Percentiles rank a stretch among this genome's conserved stretches.
These are phyloP conservation scores for Karalla daura DNA, from an alignment of 2,797 vertebrate species.

Conservation along the genomic window DNA sequence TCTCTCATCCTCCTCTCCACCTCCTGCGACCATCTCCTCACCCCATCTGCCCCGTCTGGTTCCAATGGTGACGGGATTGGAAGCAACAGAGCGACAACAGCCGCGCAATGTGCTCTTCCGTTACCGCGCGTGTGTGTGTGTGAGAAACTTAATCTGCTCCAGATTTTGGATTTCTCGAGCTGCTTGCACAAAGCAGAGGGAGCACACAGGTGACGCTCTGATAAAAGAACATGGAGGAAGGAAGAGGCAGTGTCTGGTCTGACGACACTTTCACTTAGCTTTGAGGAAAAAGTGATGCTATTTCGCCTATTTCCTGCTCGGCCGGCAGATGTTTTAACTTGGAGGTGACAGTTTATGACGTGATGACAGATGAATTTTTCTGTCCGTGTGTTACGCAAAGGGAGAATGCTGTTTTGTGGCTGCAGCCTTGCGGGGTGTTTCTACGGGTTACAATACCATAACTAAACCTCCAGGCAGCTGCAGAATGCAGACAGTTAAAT, in stretches of 20 bases:
- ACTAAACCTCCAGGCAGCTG: conserved; percentile 68
- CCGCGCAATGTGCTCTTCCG: conserved; percentile 24
- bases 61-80: not conserved
- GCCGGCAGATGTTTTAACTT: conserved; percentile 21
- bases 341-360: conserved; percentile 13
- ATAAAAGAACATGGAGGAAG: too few relatives aligned
- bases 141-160: conserved; percentile 1
- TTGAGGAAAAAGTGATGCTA: conserved; percentile 4
- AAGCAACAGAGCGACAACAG: not conserved
- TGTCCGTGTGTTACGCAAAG: conserved; percentile 18
- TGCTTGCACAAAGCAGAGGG: not conserved
- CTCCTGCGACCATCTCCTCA: not conserved
- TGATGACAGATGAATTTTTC: conserved; percentile 21
- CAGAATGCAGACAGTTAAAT: conserved; percentile 78
- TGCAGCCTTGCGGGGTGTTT: conserved; percentile 20
- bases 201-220: too few relatives aligned
- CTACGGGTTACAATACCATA: conserved; percentile 46
- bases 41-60: not conserved
- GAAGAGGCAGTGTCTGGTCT: too few relatives aligned
- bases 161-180: not conserved
- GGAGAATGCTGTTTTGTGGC: conserved; percentile 2
- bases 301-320: not conserved
- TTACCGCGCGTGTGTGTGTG: not conserved
- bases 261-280: too few relatives aligned
- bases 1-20: not conserved